phyloP scores from a whole-genome alignment of 2,797 vertebrate genomes.

The Denticeps clupeoides region DNA sequence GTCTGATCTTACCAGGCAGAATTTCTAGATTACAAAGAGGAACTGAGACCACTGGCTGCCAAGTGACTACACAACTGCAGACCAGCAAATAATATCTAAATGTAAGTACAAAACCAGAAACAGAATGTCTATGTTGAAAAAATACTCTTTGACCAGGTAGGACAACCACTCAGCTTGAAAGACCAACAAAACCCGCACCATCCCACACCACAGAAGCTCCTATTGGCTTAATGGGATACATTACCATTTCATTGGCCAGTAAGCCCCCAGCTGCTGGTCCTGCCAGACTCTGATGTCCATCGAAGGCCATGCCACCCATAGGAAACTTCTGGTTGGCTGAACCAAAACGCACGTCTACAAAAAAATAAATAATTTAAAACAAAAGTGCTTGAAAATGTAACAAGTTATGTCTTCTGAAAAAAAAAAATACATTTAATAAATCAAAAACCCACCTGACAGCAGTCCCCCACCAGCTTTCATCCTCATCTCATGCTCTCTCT shows the following conservation, averaged over 20 bases:
- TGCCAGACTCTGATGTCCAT: conserved; percentile 80
- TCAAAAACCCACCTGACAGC: conserved; percentile 73
- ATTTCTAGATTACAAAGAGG: no score
- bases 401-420: background rate
- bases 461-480: conserved; percentile 72
- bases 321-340: conserved; percentile 82
- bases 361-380: background rate
- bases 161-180: no score
- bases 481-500: conserved; percentile 93
- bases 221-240: conserved; percentile 64
- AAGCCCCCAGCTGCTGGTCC: conserved; percentile 64
- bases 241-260: conserved; percentile 98
- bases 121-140: no score
- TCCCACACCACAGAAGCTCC: conserved; percentile 23
- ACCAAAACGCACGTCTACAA: conserved; percentile 68
- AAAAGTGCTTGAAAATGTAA: background rate
- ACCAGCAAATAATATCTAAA: no score
- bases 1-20: no score
- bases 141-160: no score
- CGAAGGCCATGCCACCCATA: conserved; percentile 82
- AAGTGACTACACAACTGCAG: no score
- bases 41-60: conserved; percentile 34
- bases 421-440: background rate
- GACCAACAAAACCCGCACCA: conserved; percentile 19
- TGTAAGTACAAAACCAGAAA: no score